Percentiles rank a stretch among this genome's conserved stretches.
These are phyloP conservation scores for Chrosomus eos DNA, from an alignment of 2,797 vertebrate species.

Conservation along the genomic window DNA sequence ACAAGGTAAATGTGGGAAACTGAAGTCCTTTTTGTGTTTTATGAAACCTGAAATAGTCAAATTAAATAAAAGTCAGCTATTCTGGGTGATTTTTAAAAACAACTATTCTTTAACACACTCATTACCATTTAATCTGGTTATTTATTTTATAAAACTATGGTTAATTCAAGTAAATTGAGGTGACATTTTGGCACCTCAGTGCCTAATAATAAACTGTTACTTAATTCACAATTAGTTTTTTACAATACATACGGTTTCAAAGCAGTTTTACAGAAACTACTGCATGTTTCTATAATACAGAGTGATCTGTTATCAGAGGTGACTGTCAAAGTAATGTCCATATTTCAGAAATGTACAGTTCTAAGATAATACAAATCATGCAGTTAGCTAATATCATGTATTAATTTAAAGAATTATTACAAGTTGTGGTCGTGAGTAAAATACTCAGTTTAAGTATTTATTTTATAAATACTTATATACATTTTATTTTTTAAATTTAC, in stretches of 20 bases:
- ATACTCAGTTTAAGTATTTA: neutral
- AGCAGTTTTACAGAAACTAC: too few species aligned
- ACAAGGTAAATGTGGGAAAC: constrained; percentile 83
- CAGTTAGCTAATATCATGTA: neutral
- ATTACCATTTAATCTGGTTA: neutral
- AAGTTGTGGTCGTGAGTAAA: neutral
- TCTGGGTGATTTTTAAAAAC: neutral
- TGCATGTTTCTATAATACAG: too few species aligned
- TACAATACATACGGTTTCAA: too few species aligned
- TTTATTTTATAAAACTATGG: neutral
- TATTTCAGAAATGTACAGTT: neutral
- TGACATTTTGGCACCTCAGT: neutral
- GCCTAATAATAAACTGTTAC: neutral
- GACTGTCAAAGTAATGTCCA: neutral
- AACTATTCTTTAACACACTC: neutral
- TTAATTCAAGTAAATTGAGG: neutral
- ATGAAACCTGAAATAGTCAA: neutral
- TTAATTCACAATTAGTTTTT: neutral
- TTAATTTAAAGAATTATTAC: too few species aligned
- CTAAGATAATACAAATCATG: neutral
- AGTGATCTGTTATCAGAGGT: neutral
- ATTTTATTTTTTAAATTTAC: neutral
- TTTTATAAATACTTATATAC: too few species aligned
- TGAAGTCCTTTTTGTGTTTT: neutral
- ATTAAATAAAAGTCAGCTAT: neutral